These are phyloP conservation scores for Crocodylus rhombifer DNA, from an alignment of 2,797 vertebrate species.

Conservation along the genomic window DNA sequence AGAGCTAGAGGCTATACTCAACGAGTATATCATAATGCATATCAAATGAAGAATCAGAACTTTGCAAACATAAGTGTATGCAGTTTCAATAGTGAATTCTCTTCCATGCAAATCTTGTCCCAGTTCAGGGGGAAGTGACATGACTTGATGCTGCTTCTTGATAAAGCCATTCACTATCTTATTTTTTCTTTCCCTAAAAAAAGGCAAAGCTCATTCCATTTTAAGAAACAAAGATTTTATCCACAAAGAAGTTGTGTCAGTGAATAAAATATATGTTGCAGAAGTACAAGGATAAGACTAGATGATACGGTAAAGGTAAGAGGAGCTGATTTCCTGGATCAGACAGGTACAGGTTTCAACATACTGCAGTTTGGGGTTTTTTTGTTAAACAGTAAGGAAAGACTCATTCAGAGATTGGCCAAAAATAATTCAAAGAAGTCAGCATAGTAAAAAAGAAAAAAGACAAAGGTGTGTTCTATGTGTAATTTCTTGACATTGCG, in stretches of 20 bases:
- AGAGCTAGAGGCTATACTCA: rapidly evolving
- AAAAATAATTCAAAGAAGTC: not conserved
- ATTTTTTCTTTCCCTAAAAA: not conserved
- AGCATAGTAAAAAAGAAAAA: not conserved
- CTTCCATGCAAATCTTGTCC: rapidly evolving
- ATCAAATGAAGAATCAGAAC: not conserved
- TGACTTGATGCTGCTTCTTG: not conserved
- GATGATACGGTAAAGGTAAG: not conserved
- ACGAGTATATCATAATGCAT: rapidly evolving
- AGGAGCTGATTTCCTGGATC: not conserved
- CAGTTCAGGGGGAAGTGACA: rapidly evolving
- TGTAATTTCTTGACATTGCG: conserved; percentile 17
- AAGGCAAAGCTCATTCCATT: not conserved
- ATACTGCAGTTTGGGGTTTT: rapidly evolving
- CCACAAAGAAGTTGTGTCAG: not conserved
- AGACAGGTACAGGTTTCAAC: rapidly evolving
- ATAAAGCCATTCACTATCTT: not conserved
- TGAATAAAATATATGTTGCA: rapidly evolving
- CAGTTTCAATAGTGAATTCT: not conserved
- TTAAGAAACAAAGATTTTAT: not conserved
- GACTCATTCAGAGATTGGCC: rapidly evolving
- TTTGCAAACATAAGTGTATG: rapidly evolving
- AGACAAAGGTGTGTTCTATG: not conserved
- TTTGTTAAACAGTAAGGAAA: not conserved
- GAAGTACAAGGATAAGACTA: rapidly evolving